These are phyloP conservation scores for Eupithecia vulgata DNA, from an alignment of 2,888 invertebrate species.

Conservation along the genomic window DNA sequence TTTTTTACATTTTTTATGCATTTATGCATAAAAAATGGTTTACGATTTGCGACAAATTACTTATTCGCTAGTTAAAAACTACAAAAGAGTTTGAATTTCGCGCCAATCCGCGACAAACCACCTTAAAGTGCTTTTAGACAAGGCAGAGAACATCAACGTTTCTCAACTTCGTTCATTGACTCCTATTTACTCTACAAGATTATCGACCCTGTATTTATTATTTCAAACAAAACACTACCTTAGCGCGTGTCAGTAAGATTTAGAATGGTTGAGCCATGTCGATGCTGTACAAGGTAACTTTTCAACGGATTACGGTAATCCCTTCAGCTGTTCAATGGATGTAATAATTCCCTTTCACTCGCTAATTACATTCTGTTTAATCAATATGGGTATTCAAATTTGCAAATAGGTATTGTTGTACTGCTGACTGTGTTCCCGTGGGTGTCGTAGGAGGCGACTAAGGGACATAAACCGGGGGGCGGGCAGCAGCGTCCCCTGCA, in stretches of 20 bases:
- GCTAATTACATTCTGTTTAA: slow-evolving; percentile 32
- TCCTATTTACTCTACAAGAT: slow-evolving; percentile 15
- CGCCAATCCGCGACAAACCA: no score
- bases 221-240: slow-evolving; percentile 17
- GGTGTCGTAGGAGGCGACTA: no score
- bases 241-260: slow-evolving; percentile 11
- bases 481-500: no score
- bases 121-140: no score
- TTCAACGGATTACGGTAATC: slow-evolving; percentile 42
- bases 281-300: slow-evolving; percentile 30
- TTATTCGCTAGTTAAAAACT: no score
- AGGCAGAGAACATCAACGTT: background rate
- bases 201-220: slow-evolving; percentile 13
- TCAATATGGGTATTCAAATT: background rate
- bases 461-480: no score
- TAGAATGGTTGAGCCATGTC: slow-evolving; percentile 4
- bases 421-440: no score
- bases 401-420: background rate
- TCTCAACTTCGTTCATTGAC: slow-evolving; percentile 9
- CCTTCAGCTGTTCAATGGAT: slow-evolving; percentile 41
- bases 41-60: no score
- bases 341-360: slow-evolving; percentile 38
- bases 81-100: no score
- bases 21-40: no score
- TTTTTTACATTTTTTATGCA: no score